phyloP scores from a whole-genome alignment of 2,888 invertebrate species.

The Diplazon laetatorius region DNA sequence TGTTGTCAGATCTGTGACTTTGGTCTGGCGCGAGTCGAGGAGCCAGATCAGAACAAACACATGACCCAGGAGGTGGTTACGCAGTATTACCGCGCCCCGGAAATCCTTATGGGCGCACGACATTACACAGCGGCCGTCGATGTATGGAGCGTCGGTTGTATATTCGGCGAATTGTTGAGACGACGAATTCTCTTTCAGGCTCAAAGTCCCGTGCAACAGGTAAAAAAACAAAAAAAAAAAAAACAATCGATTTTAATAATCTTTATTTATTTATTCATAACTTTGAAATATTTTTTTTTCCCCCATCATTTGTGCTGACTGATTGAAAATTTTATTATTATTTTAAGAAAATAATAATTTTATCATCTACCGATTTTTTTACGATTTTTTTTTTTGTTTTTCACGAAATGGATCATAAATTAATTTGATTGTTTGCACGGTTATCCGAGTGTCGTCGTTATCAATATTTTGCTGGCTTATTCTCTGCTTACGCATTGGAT shows the following conservation, averaged over 20 bases:
- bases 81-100: conserved; percentile 99
- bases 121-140: conserved; percentile 98
- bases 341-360: no score
- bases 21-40: conserved; percentile 98
- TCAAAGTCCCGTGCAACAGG: conserved; percentile 98
- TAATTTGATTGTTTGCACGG: background rate
- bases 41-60: conserved; percentile 95
- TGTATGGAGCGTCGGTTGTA: conserved; percentile 99
- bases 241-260: background rate
- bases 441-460: background rate
- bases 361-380: background rate
- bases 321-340: no score
- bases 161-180: conserved; percentile 98
- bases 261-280: background rate
- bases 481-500: no score
- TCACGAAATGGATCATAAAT: no score
- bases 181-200: conserved; percentile 98
- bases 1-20: conserved; percentile 96
- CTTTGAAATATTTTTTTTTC: no score
- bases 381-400: no score
- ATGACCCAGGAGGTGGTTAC: conserved; percentile 99
- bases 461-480: background rate
- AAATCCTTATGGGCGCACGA: conserved; percentile 99
- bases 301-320: no score
- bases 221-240: conserved; percentile 81